Evolutionary conservation across 2,888 invertebrate species (phyloP).

Genomic region (Pyrgus malvae): DNA sequence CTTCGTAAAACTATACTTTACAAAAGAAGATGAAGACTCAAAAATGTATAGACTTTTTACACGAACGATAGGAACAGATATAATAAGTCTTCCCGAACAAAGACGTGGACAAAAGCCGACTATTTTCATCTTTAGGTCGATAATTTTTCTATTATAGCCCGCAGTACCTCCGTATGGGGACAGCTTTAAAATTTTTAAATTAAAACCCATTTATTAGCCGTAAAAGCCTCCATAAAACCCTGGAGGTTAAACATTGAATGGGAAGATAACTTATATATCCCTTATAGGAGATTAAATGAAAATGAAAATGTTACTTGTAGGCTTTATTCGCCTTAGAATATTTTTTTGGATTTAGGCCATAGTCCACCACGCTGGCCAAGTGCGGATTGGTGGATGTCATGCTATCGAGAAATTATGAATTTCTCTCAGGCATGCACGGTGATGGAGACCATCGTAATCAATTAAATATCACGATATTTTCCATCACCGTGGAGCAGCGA

Average conservation of each 20-base stretch:
- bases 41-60: background rate
- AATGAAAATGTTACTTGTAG: too few species aligned
- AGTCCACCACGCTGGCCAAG: too few species aligned
- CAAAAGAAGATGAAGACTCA: background rate
- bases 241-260: conserved; percentile 12
- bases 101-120: background rate
- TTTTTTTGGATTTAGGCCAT: too few species aligned
- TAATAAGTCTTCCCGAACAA: background rate
- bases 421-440: too few species aligned
- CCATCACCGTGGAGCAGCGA: too few species aligned
- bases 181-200: conserved; percentile 32
- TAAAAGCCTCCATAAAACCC: conserved; percentile 33
- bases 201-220: conserved; percentile 31
- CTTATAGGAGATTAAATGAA: conserved; percentile 1
- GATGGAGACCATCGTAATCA: too few species aligned
- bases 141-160: conserved; percentile 22
- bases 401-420: too few species aligned
- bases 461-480: too few species aligned
- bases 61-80: background rate
- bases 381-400: too few species aligned
- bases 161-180: conserved; percentile 14
- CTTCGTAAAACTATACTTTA: too few species aligned
- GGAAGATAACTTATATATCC: conserved; percentile 13
- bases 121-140: conserved; percentile 21
- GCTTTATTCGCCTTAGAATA: too few species aligned